These are phyloP conservation scores for Sinohyriopsis cumingii DNA, from an alignment of 2,888 invertebrate genomes.

Conservation along the genomic window DNA sequence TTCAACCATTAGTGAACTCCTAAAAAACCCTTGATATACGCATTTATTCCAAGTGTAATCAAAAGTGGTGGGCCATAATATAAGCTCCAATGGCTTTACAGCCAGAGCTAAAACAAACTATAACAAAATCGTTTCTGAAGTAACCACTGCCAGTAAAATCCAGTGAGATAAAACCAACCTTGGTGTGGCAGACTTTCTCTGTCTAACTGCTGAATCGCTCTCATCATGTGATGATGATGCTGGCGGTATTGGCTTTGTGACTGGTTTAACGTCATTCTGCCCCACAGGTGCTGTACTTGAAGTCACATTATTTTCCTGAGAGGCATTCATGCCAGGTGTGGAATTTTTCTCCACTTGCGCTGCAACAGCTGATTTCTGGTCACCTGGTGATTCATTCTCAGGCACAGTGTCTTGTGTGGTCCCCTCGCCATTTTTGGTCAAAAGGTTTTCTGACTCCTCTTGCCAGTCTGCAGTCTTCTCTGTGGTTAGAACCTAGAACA, in stretches of 20 bases:
- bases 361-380: slow-evolving; percentile 4
- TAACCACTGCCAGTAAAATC: no score
- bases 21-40: no score
- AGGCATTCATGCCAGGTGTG: not conserved
- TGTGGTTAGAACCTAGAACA: slow-evolving; percentile 58
- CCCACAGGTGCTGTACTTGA: not conserved
- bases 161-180: not conserved
- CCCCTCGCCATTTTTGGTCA: slow-evolving; percentile 1
- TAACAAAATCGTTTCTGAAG: no score
- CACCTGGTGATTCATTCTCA: slow-evolving; percentile 22
- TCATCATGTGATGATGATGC: slow-evolving; percentile 7
- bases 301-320: not conserved
- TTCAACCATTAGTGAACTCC: no score
- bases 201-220: slow-evolving; percentile 33
- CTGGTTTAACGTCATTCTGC: not conserved
- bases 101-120: no score
- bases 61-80: no score
- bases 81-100: no score
- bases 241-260: slow-evolving; percentile 25
- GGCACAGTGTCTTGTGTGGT: not conserved
- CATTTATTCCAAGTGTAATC: no score
- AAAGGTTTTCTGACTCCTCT: slow-evolving; percentile 19
- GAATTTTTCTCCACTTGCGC: slow-evolving; percentile 1
- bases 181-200: slow-evolving; percentile 26
- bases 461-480: slow-evolving; percentile 53